A percentile compares a stretch with the other conserved stretches of the same genome.
Conservation (phyloP, 2,888 invertebrate genomes). For the Cyclophora albipunctata region DNA sequence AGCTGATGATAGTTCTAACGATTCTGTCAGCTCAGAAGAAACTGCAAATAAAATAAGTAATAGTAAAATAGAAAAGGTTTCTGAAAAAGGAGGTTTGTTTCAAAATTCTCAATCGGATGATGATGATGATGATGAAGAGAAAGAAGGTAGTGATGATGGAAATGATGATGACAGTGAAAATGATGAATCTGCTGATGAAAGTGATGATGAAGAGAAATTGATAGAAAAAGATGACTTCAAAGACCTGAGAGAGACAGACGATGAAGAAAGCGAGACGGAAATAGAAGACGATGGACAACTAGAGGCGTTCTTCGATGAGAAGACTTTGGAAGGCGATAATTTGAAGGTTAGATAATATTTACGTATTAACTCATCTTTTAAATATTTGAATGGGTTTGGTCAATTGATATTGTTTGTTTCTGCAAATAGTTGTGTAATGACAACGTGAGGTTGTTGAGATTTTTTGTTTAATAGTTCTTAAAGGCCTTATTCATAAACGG, state of each 20-base stretch:
- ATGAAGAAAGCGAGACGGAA: slow-evolving; percentile 48
- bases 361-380: not conserved
- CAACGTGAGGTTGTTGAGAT: too few relatives aligned
- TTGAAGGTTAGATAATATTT: slow-evolving; percentile 40
- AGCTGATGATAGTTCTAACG: too few relatives aligned
- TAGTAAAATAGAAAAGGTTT: not conserved
- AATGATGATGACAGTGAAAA: slow-evolving; percentile 13
- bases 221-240: slow-evolving; percentile 40
- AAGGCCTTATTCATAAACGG: too few relatives aligned
- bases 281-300: slow-evolving; percentile 36
- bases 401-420: too few relatives aligned
- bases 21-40: not conserved
- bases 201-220: slow-evolving; percentile 4
- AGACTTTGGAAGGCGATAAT: slow-evolving; percentile 48
- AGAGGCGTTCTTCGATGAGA: slow-evolving; percentile 46
- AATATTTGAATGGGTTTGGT: not conserved
- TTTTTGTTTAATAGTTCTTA: too few relatives aligned
- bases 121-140: slow-evolving; percentile 18
- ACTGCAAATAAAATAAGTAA: not conserved
- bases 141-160: not conserved
- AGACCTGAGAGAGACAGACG: slow-evolving; percentile 68
- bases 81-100: too few relatives aligned
- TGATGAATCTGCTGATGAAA: slow-evolving; percentile 2
- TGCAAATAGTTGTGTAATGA: too few relatives aligned
- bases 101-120: slow-evolving; percentile 9